Base-by-base conservation (phyloP, 30 jellyfish, hydroid and myxozoan species). In the Aurelia aurita complex sp. Pacific region DNA sequence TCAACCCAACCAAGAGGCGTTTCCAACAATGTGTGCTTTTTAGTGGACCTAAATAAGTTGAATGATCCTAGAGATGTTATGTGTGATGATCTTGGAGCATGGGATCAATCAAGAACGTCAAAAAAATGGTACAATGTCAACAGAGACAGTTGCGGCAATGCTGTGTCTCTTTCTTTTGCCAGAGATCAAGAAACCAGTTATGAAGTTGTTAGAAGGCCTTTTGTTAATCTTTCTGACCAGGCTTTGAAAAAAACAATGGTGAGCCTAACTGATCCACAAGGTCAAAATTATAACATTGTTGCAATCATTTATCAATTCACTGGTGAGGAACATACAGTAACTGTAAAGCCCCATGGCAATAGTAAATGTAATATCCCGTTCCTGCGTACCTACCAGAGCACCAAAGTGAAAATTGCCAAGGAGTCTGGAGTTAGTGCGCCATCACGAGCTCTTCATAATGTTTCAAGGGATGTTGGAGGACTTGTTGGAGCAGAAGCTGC, bases 371-470 rank as follows among this genome's bases (percentile, higher is more conserved):
- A 42, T 13, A 72, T 72, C 19, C 68, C 69, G 32, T 40, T 32
- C 68, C 23, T 40, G 68, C 68, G 82, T 17, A 72, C 82, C 18
- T 72, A 72, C 82, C 65, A 42, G 68, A 72, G 82, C 73, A 72
- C 82, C 36, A 42, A 51, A 42, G 14, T 42, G 82, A 72, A 72
- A 51, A 72, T 19, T 38, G 29, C 34, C 16, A 72, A 72, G 6
- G 77, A 67, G 77, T 67, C 43, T 10, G 38, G 43, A 4, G 4
- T 10, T 3, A 38, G 68, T 38, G 79, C 14, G 36, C 79, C 79
- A 68, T 68, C 79, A 68, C 35, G 68, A 38, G 68, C 69, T 15
- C 7, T 38, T 17, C 68, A 72, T 33, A 32, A 32, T 72, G 68
- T 72, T 72, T 15, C 77, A 67, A 32, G 43, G 43, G 17, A 67